phyloP scores from a whole-genome alignment of 1,140 invertebrate species.

The Hyphantria cunea region DNA sequence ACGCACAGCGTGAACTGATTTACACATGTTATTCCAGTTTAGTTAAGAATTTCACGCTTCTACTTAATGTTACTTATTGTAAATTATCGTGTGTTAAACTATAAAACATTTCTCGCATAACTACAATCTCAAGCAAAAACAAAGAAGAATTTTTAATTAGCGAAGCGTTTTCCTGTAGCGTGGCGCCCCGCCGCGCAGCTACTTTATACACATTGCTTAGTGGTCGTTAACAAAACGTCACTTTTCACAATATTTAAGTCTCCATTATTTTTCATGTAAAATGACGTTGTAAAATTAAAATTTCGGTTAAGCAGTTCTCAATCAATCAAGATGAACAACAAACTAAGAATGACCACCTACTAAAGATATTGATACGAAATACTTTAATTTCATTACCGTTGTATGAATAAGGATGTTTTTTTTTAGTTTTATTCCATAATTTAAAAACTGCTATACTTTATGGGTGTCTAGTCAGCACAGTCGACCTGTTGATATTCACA shows the following conservation, averaged over 20 bases:
- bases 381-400: too few relatives aligned
- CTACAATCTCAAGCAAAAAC: constrained; percentile 63
- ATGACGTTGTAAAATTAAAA: constrained; percentile 65
- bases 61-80: constrained; percentile 31
- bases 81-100: constrained; percentile 55
- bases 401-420: too few relatives aligned
- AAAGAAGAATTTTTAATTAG: constrained; percentile 73
- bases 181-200: constrained; percentile 59
- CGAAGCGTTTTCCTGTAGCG: constrained; percentile 53
- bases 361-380: too few relatives aligned
- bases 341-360: too few relatives aligned
- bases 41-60: constrained; percentile 41
- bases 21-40: constrained; percentile 30
- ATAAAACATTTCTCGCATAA: constrained; percentile 65
- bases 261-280: constrained; percentile 74
- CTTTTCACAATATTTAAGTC: constrained; percentile 77
- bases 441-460: constrained; percentile 49
- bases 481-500: constrained; percentile 34
- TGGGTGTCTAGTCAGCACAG: background rate
- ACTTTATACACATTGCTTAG: constrained; percentile 68
- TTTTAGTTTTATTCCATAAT: too few relatives aligned
- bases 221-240: constrained; percentile 76
- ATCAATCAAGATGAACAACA: too few relatives aligned
- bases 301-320: constrained; percentile 38
- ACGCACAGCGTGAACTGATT: constrained; percentile 37